Evolutionary conservation across 2,797 vertebrate species (phyloP).

Genomic region (Neoniphon sammara): DNA sequence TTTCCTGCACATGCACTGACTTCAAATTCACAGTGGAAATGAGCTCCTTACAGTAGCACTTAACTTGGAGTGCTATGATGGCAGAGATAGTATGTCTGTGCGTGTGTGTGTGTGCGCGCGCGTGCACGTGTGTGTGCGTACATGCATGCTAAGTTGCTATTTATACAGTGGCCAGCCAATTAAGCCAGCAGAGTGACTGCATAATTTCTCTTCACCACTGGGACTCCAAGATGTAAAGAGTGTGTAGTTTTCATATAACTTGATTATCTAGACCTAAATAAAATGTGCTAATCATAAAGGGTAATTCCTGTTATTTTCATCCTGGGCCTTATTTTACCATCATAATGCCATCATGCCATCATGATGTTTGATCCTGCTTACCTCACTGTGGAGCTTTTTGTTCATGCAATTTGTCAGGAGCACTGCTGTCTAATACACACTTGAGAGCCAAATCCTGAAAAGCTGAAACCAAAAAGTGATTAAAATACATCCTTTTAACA

Average conservation of each 20-base stretch:
- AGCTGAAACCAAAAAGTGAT: no score
- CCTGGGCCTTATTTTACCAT: no score
- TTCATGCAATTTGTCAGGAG: no score
- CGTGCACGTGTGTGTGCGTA: background rate
- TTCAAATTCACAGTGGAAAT: conserved; percentile 39
- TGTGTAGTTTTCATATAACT: conserved; percentile 14
- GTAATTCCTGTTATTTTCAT: no score
- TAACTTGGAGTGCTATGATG: conserved; percentile 49
- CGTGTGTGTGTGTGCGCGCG: background rate
- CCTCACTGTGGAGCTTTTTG: no score
- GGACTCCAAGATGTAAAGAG: background rate
- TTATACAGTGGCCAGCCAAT: conserved; percentile 27
- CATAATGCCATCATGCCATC: no score
- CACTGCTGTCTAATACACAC: no score
- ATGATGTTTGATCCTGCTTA: no score
- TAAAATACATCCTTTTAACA: no score
- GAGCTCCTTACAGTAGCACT: conserved; percentile 44
- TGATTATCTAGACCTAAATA: conserved; percentile 37
- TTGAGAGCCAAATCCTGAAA: no score
- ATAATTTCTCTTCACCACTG: background rate
- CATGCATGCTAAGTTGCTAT: conserved; percentile 15
- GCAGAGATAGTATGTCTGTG: conserved; percentile 23
- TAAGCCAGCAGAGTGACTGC: conserved; percentile 10
- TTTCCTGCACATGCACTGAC: conserved; percentile 50
- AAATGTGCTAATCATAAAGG: conserved; percentile 25